Base-by-base conservation (phyloP, 2,888 invertebrate genomes). In the Idaea biselata region DNA sequence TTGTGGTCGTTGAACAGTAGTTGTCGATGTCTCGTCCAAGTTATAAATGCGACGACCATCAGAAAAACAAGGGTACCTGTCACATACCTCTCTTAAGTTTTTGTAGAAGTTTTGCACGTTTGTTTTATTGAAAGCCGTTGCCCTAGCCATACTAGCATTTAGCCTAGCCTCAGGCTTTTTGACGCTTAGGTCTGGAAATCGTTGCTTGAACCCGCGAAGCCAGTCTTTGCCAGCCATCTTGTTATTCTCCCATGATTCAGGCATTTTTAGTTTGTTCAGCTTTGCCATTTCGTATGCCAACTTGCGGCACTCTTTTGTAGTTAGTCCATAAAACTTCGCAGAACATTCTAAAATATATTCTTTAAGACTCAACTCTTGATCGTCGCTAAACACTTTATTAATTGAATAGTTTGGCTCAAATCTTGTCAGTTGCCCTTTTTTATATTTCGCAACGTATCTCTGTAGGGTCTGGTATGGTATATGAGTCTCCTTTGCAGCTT, bases 11-110 rank as follows among this genome's bases (percentile, higher is more conserved):
- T 67, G 65, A n/a, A 71, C 67, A 6, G 69, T 68, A 7, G 65
- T 68, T n/a, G 70, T 70, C 7, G 58, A 18, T n/a, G 65, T 69
- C 57, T 69, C 67, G 59, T 69, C 65, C 32, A 65, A 58, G 60
- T 71, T 72, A 60, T 61, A 72, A 16, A 72, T 59, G 18, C 73
- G 62, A n/a, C 63, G 70, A 16, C 71, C 69, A 64, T 75, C 68
- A 17, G 56, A 54, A 61, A 67, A 67, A 55, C 44, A n/a, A 17
- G 63, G 63, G 25, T 56, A 17, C 11, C 68, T 18, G 56, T 62
- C 25, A n/a, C 60, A 33, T 18, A 65, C 55, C 18, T 58, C 32
- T 61, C 62, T 53, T 56, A 66, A 58, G 57, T 66, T 66, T 31
- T 59, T 56, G 59, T 54, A 7, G 32, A 32, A 32, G 32, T 4